Percentiles rank a stretch among this genome's conserved stretches.
These are phyloP conservation scores for Blomia tropicalis DNA, from an alignment of 2,888 invertebrate genomes.

Conservation along the genomic window DNA sequence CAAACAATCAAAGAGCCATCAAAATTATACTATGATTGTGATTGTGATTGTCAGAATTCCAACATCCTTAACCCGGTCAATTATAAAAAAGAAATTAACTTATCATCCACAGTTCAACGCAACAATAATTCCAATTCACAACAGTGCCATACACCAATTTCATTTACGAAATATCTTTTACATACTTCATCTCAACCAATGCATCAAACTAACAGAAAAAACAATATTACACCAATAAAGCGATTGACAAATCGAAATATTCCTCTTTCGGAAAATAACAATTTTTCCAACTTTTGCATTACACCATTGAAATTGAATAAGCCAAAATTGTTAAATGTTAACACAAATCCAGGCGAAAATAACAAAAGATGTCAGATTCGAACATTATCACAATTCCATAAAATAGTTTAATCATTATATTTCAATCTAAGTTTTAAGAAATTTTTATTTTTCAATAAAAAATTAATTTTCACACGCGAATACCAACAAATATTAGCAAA, in stretches of 20 bases:
- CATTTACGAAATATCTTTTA: not conserved
- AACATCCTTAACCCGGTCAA: not conserved
- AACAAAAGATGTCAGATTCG: not conserved
- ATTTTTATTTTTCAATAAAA: no score
- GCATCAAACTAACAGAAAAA: not conserved
- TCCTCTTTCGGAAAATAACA: not conserved
- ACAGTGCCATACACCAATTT: not conserved
- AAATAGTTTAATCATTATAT: not conserved
- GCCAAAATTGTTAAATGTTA: not conserved
- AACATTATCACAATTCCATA: slow-evolving; percentile 1
- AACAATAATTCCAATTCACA: not conserved
- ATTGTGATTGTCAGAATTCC: not conserved
- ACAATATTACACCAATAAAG: not conserved
- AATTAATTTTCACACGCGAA: no score
- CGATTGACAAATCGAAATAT: not conserved
- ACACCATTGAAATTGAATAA: not conserved
- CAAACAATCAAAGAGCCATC: not conserved
- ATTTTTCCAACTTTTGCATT: slow-evolving; percentile 2
- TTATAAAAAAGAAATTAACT: no score
- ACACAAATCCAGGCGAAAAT: no score
- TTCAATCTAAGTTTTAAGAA: no score
- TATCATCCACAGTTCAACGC: not conserved
- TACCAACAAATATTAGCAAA: no score
- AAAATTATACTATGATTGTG: not conserved
- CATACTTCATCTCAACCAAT: not conserved